Base-by-base conservation (phyloP, 2,888 invertebrate species). In the Morpho helenor region DNA sequence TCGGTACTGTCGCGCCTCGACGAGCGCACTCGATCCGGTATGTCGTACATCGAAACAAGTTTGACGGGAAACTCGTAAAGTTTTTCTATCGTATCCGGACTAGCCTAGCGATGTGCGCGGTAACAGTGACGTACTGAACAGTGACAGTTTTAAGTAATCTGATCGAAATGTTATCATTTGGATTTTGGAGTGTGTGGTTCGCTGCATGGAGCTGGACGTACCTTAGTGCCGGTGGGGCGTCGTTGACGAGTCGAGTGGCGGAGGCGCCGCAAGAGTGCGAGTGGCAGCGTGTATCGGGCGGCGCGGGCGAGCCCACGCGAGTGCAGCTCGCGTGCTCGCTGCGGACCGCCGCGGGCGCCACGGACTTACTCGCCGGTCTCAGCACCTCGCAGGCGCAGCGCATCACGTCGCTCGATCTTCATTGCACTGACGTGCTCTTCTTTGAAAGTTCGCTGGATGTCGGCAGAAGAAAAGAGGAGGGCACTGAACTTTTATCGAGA, bases 191-290 rank as follows among this genome's bases (percentile, higher is more conserved):
- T 69, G 74, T 87, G 77, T 84, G 82, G 80, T 84, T 74, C 71
- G 79, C 78, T 66, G 77, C 74, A 60, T 88, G 77, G 78, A 87
- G 82, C 73, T 87, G 86, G 82, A 74, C 82, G 76, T 82, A 74
- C 66, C 68, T 78, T 66, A 75, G 82, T 69, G 80, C 82, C 72
- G 69, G 82, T 75, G 83, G 87, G 68, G 85, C 88, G 60, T 87
- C 90, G 67, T 74, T 90, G 77, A 89, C 89, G 66, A 87, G 87
- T 68, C 87, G 92, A 65, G 88, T 91, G 75, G 93, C 93, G 70
- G 93, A 93, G 78, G 92, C 93, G 60, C 94, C 95, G 66, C 93
- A 92, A 80, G 94, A 94, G 80, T 95, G 95, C 86, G 93, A 94
- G 80, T 94, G 95, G 95, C 92, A 92, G 79, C 89, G 91, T 60